Percentiles rank a stretch among this genome's conserved stretches.
phyloP scores from a whole-genome alignment of 2,888 invertebrate genomes.

The Cheiracanthium punctorium region DNA sequence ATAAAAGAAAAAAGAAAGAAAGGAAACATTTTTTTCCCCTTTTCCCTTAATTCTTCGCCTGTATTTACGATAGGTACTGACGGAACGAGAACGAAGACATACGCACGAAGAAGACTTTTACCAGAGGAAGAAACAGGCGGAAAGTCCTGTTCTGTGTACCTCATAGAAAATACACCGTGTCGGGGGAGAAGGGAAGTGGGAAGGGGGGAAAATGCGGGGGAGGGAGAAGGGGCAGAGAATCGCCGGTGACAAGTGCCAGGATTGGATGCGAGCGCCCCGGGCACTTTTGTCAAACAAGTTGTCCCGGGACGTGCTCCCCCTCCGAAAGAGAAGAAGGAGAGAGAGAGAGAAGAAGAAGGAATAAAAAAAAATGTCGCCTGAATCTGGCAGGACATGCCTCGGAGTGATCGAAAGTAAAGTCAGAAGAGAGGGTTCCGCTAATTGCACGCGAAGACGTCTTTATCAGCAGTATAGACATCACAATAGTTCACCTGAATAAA shows the following conservation, averaged over 20 bases:
- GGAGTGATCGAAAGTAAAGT: slow-evolving; percentile 65
- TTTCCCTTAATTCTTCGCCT: neutral
- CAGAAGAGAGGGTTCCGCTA: slow-evolving; percentile 68
- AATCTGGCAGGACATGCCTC: slow-evolving; percentile 68
- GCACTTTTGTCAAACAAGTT: slow-evolving; percentile 67
- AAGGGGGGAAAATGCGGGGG: neutral
- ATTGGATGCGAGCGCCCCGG: slow-evolving; percentile 58
- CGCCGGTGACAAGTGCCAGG: slow-evolving; percentile 63
- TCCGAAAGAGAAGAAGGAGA: slow-evolving; percentile 20
- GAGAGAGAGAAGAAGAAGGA: slow-evolving; percentile 11
- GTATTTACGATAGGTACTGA: neutral
- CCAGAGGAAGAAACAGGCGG: slow-evolving; percentile 10
- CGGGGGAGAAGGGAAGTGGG: no score
- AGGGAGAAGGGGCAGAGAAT: neutral
- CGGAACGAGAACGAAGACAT: neutral
- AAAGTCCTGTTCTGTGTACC: neutral
- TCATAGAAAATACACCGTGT: neutral
- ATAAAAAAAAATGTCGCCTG: slow-evolving; percentile 55
- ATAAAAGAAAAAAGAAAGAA: no score
- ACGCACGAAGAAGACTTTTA: neutral
- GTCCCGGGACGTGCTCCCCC: slow-evolving; percentile 56
- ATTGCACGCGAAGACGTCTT: slow-evolving; percentile 71
- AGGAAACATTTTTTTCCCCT: no score
- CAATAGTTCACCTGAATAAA: slow-evolving; percentile 72
- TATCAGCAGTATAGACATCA: slow-evolving; percentile 71